phyloP scores from a whole-genome alignment of 2,888 invertebrate genomes.

The Agrochola litura region DNA sequence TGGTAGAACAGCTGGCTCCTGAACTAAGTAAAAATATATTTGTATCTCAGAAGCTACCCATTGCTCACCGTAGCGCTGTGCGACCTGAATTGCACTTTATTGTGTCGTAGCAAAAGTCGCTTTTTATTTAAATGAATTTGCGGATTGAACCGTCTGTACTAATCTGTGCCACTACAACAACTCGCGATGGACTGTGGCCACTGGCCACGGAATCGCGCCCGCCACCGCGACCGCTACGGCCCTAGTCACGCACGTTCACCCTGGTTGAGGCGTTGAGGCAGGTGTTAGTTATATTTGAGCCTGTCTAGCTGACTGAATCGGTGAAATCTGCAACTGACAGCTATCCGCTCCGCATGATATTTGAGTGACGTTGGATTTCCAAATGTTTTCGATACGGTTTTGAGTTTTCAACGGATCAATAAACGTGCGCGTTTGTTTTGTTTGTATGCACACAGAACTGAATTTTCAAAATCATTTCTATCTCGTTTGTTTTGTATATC shows the following conservation, averaged over 20 bases:
- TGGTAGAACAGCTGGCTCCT: too few species aligned
- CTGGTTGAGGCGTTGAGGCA: conserved; percentile 20
- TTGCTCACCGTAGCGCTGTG: too few species aligned
- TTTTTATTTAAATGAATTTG: too few species aligned
- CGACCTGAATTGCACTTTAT: too few species aligned
- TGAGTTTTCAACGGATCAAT: conserved; percentile 31
- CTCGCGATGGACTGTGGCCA: not conserved
- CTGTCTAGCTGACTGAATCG: conserved; percentile 23
- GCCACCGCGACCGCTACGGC: conserved; percentile 6
- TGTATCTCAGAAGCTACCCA: too few species aligned
- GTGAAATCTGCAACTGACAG: conserved; percentile 56
- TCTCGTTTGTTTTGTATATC: not conserved
- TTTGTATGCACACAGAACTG: conserved; percentile 1
- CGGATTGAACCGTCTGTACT: too few species aligned
- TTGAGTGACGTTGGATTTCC: conserved; percentile 56
- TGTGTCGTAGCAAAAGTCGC: too few species aligned
- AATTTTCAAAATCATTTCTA: not conserved
- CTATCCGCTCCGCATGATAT: conserved; percentile 41
- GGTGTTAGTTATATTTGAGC: conserved; percentile 32
- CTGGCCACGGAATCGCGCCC: not conserved
- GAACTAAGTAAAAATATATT: too few species aligned
- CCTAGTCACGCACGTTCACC: not conserved
- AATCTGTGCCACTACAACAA: not conserved
- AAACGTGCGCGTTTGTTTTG: conserved; percentile 15
- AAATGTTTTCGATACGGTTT: conserved; percentile 46